A percentile compares a stretch with the other conserved stretches of the same genome.
Evolutionary conservation across 1,140 invertebrate genomes (phyloP).

Genomic region (Eriocheir sinensis): DNA sequence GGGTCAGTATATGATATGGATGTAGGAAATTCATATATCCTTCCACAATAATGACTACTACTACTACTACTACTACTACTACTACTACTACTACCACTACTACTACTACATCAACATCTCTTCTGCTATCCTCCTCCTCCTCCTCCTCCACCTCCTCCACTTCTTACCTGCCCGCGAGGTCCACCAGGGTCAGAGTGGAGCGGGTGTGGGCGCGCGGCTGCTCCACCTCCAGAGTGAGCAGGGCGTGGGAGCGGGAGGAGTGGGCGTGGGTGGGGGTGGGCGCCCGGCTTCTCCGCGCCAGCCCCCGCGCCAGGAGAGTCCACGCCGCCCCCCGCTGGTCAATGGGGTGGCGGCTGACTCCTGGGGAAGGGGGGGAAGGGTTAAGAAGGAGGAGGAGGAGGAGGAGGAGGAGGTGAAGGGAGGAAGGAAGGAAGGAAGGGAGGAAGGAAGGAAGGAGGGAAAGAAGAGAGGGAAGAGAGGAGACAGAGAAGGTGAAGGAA

Average conservation of each 20-base stretch:
- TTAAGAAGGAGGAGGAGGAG: no score
- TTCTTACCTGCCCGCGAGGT: conserved; percentile 86
- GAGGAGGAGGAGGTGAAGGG: conserved; percentile 41
- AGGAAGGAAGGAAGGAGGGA: conserved; percentile 17
- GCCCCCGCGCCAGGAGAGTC: conserved; percentile 78
- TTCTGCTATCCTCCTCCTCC: conserved; percentile 91
- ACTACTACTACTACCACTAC: background rate
- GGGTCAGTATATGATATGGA: no score
- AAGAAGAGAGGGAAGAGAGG: background rate
- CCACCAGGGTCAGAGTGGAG: conserved; percentile 87
- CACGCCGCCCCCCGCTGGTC: conserved; percentile 82
- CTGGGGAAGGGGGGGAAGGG: conserved; percentile 80
- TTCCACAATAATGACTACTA: no score
- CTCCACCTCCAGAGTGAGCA: conserved; percentile 83
- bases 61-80: background rate
- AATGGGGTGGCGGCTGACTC: conserved; percentile 84
- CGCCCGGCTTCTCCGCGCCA: conserved; percentile 80
- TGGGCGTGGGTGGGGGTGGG: conserved; percentile 87
- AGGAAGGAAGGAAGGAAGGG: conserved; percentile 38
- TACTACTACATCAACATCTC: background rate
- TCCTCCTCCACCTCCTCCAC: conserved; percentile 89
- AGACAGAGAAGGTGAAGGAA: background rate
- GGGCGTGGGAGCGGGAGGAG: conserved; percentile 86
- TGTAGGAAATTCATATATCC: no score
- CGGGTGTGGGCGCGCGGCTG: conserved; percentile 80